Evolutionary conservation across 2,888 invertebrate genomes (phyloP), one percentile per base, ranked within the genome.

Genomic region (Trissonchulus latispiculum): DNA sequence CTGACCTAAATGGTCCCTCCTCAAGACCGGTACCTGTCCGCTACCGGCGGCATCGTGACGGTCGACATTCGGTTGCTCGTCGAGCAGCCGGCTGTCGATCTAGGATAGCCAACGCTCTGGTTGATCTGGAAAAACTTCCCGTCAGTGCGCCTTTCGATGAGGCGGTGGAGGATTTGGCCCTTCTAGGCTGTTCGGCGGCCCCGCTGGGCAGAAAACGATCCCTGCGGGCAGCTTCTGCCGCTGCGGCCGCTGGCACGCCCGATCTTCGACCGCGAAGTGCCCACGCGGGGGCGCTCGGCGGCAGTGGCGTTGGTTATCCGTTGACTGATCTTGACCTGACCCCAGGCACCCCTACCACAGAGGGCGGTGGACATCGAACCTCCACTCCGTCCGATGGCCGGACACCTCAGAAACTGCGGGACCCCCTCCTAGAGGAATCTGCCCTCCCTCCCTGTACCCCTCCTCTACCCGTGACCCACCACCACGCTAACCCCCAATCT

Each of bases 41-140:
- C 29, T 37, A 69, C 1, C 69, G 28, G 18, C 69, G 3, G 1
- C 36, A 2, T 69, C 31, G 36, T 18, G 35, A 35, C 3, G 36
- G 64, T 29, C 64, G 73, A 72, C 8, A 37, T 75, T 28, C 48
- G 48, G 23, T 23, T 48, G 48, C 23, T 23, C 48, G 23, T 15
- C 48, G 23, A 23, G 23, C 8, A 8, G 23, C 23, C 23, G 8
- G 8, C 8, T 15, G 23, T 48, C 48, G 23, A 15, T 48, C 48
- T 23, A 48, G 23, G 23, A 48, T 48, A 15, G 48, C 48, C 48
- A 48, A 48, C 48, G 48, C 48, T 48, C 23, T 48, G 48, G 48
- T 48, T 48, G 48, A 48, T 23, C 23, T 48, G 48, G 48, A 48
- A 48, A 48, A 48, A 48, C 48, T 48, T 8, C 48, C 48, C 48